Evolutionary conservation across 2,888 invertebrate genomes (phyloP), one percentile per base, ranked within the genome.

Genomic region (Malacosoma neustria): DNA sequence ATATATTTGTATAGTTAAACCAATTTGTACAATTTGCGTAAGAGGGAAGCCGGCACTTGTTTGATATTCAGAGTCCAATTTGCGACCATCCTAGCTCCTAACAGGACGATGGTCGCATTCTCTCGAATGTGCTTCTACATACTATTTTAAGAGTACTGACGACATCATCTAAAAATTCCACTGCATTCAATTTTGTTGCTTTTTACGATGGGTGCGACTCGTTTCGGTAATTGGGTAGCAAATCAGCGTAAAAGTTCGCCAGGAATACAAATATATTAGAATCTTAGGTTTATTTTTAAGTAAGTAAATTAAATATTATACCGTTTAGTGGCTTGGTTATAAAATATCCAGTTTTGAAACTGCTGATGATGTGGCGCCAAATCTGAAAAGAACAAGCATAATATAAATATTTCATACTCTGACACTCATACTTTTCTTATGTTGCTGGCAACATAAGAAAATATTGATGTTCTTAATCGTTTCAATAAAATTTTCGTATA

Each of bases 121-220:
- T 61, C 61, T 61, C 61, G 56, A 62, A 51, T 54, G 58, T 57
- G 57, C 63, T 58, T 53, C 69, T 65, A 66, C 66, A 58, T 61
- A 64, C 70, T 80, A 81, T 77, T 72, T 81, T 73, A 80, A 77
- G 77, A 63, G 37, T 31, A 50, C 54, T 70, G 72, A 79, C 72
- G 68, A 62, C 68, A 72, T 63, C 58, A 52, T 57, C 60, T 46
- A 72, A 72, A 69, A 66, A 76, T 77, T 66, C 62, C 64, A 66
- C 63, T 68, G 63, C 60, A 61, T 67, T 61, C 61, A 55, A 64
- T 65, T 69, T 61, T 42, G 49, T 58, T 40, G 39, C 37, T 55
- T 60, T 62, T 55, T 57, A 50, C 52, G 42, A 29, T 35, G 32
- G 39, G 35, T 45, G 43, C 51, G 54, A 50, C 51, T 48, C 57